Evolutionary conservation across 1,140 invertebrate species (phyloP), one percentile per base, ranked within the genome.

Genomic region (Aphaenogaster rudis): DNA sequence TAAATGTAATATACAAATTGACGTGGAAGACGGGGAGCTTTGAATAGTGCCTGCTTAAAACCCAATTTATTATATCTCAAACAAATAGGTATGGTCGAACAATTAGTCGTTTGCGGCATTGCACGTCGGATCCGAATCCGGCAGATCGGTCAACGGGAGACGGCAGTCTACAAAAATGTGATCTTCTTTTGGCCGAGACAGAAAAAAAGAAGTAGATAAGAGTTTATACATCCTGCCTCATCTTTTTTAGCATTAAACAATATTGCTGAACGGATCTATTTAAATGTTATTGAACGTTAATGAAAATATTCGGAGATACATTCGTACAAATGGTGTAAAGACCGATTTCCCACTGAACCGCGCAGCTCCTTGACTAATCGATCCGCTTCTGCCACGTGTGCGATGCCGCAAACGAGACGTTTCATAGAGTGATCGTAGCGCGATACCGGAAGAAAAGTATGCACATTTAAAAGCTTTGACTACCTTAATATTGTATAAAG

Each of bases 41-140:
- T 93, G 92, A 94, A 94, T 94, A 95, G 94, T 95, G 94, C 95
- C 94, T 95, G 94, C 94, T 95, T 95, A 92, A 93, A 86, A 94
- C 84, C 90, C 90, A 92, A 90, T 79, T 93, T 91, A 91, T 85
- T 91, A 82, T 91, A 91, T 89, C 86, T 91, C 69, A 88, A 84
- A 88, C 59, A 69, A 69, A 8, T 91, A 91, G 87, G 86, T 86
- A 91, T 59, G 87, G 54, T 91, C 67, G 67, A 76, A 61, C n/a
- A 76, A 84, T 74, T 84, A 74, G 54, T 52, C 64, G 21, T 84
- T 61, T 21, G 57, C n/a, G 54, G 28, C 69, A 21, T 76, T 61
- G 69, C 80, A 63, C 69, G 78, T 79, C 6, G 3, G 48, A 63
- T 63, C 2, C 15, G 48, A 72, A 52, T 69, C 5, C 69, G 72